phyloP scores from a whole-genome alignment of 1,140 invertebrate species.

The Eurytemora carolleeae region DNA sequence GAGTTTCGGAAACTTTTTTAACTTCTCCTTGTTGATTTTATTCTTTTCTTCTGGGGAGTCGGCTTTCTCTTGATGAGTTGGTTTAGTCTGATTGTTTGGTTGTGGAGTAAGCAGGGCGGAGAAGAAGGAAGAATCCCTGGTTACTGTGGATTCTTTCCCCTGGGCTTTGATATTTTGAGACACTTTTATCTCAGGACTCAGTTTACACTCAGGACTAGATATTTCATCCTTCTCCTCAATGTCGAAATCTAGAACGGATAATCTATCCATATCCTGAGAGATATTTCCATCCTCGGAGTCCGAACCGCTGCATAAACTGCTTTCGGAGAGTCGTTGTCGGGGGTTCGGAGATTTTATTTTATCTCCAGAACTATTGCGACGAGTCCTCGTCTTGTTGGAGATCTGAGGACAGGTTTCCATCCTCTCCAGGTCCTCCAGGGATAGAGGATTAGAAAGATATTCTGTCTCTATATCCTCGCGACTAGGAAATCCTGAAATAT shows the following conservation, averaged over 20 bases:
- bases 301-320: neutral
- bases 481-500: neutral
- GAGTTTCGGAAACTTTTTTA: neutral
- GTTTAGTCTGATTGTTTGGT: too few relatives aligned
- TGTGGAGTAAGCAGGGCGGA: too few relatives aligned
- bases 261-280: neutral
- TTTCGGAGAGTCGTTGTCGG: neutral
- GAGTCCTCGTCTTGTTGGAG: neutral
- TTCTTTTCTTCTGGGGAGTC: too few relatives aligned
- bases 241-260: neutral
- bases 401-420: neutral
- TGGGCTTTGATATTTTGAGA: too few relatives aligned
- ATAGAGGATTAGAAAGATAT: neutral
- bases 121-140: too few relatives aligned
- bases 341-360: neutral
- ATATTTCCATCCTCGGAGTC: too few relatives aligned
- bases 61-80: too few relatives aligned
- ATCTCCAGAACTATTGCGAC: neutral
- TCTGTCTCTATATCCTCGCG: neutral
- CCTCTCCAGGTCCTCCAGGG: neutral
- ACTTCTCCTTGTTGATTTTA: too few relatives aligned
- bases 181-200: too few relatives aligned
- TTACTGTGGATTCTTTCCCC: too few relatives aligned
- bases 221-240: neutral
- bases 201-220: too few relatives aligned